phyloP scores from a whole-genome alignment of 2,797 vertebrate species.

The Dermochelys coriacea region DNA sequence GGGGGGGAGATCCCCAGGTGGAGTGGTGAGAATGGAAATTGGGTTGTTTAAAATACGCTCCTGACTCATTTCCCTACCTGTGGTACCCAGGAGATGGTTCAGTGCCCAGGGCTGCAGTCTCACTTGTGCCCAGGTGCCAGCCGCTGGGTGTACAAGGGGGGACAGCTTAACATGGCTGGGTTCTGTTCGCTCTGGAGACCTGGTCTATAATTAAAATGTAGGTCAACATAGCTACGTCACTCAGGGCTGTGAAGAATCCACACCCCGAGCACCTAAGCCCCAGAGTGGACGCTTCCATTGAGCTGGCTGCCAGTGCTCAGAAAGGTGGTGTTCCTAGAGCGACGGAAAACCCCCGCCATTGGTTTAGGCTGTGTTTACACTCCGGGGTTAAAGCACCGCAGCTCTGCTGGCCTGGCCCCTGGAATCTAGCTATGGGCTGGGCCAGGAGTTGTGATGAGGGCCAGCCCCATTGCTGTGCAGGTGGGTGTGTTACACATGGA shows the following conservation, averaged over 20 bases:
- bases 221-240: background rate
- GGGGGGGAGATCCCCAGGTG: background rate
- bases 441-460: too few relatives aligned
- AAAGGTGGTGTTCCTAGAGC: too few relatives aligned
- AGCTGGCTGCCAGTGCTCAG: too few relatives aligned
- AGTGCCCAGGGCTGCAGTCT: background rate
- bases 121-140: background rate
- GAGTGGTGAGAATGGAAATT: background rate
- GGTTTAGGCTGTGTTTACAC: too few relatives aligned
- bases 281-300: background rate
- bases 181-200: background rate
- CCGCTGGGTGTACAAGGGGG: background rate
- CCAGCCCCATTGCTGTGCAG: too few relatives aligned
- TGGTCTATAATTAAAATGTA: too few relatives aligned
- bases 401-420: too few relatives aligned
- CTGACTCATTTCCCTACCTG: background rate
- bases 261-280: background rate
- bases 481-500: too few relatives aligned
- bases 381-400: too few relatives aligned
- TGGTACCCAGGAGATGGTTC: too few relatives aligned
- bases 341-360: background rate
- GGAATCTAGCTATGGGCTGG: too few relatives aligned
- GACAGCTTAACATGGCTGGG: background rate
- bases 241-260: background rate
- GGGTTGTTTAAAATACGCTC: background rate